These are phyloP conservation scores for Lasioglossum figueresi DNA, from an alignment of 2,888 invertebrate genomes.

Conservation along the genomic window DNA sequence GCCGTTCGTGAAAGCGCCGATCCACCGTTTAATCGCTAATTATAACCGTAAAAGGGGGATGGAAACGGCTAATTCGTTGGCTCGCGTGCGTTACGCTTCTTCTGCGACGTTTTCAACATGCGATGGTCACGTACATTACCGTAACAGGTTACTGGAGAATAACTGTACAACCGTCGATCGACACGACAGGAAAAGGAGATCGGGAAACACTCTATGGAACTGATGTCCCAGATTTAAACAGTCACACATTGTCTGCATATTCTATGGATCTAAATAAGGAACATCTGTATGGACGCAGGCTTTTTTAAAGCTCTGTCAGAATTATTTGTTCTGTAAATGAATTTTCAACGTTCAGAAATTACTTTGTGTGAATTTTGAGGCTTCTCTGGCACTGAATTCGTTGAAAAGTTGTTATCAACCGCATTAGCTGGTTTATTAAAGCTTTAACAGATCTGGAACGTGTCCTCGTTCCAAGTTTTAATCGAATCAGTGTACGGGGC, in stretches of 20 bases:
- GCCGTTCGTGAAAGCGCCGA: neutral
- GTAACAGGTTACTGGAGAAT: neutral
- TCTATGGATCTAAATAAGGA: neutral
- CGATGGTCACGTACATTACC: neutral
- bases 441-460: neutral
- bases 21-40: neutral
- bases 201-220: neutral
- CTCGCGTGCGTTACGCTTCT: neutral
- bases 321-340: neutral
- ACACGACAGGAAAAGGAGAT: neutral
- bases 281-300: too few relatives aligned
- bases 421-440: neutral
- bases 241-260: neutral
- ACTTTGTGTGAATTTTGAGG: neutral
- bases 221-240: neutral
- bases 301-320: neutral
- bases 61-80: neutral
- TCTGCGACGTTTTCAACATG: neutral
- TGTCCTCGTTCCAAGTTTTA: neutral
- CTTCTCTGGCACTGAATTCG: neutral
- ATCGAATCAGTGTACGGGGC: neutral
- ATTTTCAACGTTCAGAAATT: neutral
- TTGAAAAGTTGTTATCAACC: neutral
- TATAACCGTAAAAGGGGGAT: neutral
- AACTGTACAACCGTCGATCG: neutral